Evolutionary conservation across 2,113 vertebrate species (phyloP).

Genomic region (Clarias macrocephalus): DNA sequence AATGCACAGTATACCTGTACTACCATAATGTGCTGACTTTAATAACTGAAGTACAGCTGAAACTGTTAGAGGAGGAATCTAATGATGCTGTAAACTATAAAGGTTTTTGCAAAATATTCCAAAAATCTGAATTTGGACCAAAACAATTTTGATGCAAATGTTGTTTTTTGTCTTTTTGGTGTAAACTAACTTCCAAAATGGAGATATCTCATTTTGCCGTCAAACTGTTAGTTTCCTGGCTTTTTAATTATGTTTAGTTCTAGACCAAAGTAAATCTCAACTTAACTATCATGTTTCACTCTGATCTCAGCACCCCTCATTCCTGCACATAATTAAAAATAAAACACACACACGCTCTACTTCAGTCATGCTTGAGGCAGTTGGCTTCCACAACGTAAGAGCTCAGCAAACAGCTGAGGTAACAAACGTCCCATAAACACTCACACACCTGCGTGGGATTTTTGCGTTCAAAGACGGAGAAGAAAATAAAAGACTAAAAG

Average conservation of each 20-base stretch:
- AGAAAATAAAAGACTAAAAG: neutral
- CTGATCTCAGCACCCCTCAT: neutral
- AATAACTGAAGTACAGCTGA: no score
- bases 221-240: neutral
- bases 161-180: no score
- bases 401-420: neutral
- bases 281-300: neutral
- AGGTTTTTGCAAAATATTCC: no score
- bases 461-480: neutral
- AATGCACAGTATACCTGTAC: no score
- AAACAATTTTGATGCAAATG: no score
- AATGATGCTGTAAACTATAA: no score
- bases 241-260: neutral
- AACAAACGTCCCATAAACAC: neutral
- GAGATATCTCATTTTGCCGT: no score
- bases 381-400: neutral
- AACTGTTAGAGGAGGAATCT: no score
- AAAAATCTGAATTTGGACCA: no score
- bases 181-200: no score
- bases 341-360: neutral
- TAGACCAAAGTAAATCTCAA: neutral
- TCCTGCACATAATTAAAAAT: neutral
- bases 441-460: conserved; percentile 1
- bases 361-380: neutral
- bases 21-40: no score